Percentiles rank a stretch among this genome's conserved stretches.
These are phyloP conservation scores for Amblyteles armatorius DNA, from an alignment of 2,888 invertebrate genomes.

Conservation along the genomic window DNA sequence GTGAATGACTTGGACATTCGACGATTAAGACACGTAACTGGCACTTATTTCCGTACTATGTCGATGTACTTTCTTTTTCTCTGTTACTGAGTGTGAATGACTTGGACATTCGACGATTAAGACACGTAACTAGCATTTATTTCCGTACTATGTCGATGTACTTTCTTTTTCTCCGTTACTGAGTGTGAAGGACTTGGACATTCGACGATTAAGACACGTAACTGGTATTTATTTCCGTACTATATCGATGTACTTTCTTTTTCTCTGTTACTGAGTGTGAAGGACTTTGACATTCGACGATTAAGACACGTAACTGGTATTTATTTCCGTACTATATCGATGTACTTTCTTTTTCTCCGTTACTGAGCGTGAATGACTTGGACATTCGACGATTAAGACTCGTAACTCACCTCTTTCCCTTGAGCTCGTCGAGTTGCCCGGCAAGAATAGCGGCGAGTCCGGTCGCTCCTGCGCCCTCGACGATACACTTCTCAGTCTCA, in stretches of 20 bases:
- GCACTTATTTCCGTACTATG: background rate
- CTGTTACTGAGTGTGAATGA: background rate
- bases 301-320: background rate
- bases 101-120: background rate
- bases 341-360: too few species aligned
- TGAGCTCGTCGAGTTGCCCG: slow-evolving; percentile 92
- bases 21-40: background rate
- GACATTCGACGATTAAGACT: background rate
- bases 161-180: too few species aligned
- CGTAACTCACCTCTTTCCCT: slow-evolving; percentile 90
- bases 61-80: too few species aligned
- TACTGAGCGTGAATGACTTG: background rate
- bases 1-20: background rate
- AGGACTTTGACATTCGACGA: background rate
- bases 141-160: background rate
- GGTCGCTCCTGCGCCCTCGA: slow-evolving; percentile 96
- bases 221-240: background rate
- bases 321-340: background rate
- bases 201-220: background rate
- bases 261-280: background rate
- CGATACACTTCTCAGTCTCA: slow-evolving; percentile 95
- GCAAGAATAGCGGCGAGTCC: slow-evolving; percentile 94
- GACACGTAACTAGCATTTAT: too few species aligned
- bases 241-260: too few species aligned
- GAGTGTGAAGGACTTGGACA: background rate